Percentiles rank a stretch among this genome's conserved stretches.
phyloP scores from a whole-genome alignment of 1,140 invertebrate genomes.

The Drosophila lacteicornis region DNA sequence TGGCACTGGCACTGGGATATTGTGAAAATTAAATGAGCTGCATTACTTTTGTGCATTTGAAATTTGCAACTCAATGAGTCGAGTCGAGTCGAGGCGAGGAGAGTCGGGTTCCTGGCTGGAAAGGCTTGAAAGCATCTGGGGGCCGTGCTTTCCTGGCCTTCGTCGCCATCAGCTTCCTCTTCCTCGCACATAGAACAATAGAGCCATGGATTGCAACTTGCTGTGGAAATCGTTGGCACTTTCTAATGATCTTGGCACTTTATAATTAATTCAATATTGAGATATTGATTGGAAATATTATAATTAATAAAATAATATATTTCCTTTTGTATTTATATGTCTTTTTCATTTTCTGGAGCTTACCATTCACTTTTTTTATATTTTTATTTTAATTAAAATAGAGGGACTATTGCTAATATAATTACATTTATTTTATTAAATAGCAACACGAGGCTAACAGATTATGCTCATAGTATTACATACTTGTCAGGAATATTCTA shows the following conservation, averaged over 20 bases:
- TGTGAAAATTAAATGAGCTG: conserved; percentile 81
- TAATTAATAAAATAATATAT: no score
- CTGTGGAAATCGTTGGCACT: background rate
- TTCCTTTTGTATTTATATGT: no score
- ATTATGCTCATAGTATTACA: no score
- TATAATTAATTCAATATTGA: background rate
- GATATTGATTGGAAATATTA: no score
- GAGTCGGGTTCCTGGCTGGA: background rate
- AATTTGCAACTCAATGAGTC: conserved; percentile 80
- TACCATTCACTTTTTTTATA: no score
- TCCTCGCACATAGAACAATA: conserved; percentile 68
- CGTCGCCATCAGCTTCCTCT: conserved; percentile 40
- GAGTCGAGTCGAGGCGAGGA: conserved; percentile 15
- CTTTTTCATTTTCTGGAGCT: no score
- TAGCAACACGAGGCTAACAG: no score
- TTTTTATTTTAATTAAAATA: no score
- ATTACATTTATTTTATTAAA: no score
- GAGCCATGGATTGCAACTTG: conserved; percentile 28
- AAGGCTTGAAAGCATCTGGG: conserved; percentile 21
- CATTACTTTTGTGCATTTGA: conserved; percentile 81
- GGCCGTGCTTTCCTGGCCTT: conserved; percentile 54
- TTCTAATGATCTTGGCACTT: background rate
- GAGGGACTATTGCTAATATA: no score
- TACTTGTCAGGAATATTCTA: no score
- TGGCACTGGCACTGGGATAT: conserved; percentile 66